These are phyloP conservation scores for Thereva unica DNA, from an alignment of 2,888 invertebrate species.

Conservation along the genomic window DNA sequence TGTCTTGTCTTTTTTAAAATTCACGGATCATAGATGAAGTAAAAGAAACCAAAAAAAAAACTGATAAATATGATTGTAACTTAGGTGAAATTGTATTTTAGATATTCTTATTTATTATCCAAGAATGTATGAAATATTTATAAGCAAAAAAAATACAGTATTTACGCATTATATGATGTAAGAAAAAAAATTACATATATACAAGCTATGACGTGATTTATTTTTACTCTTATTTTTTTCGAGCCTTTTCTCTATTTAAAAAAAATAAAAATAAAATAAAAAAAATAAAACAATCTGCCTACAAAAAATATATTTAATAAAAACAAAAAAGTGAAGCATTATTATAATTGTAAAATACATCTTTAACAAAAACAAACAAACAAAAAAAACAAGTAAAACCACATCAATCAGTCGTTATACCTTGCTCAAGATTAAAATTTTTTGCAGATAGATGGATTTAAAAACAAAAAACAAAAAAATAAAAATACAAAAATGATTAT, in stretches of 20 bases:
- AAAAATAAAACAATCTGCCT: neutral
- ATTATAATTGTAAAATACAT: too few relatives aligned
- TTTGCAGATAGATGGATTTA: too few relatives aligned
- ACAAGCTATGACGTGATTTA: slow-evolving; percentile 25
- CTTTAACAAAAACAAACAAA: too few relatives aligned
- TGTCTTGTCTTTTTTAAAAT: too few relatives aligned
- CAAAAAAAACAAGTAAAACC: too few relatives aligned
- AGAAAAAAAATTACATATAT: slow-evolving; percentile 21
- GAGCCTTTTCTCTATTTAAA: neutral
- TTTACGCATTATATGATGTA: slow-evolving; percentile 16
- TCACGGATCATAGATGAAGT: too few relatives aligned
- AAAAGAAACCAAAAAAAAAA: slow-evolving; percentile 30
- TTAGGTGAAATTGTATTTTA: slow-evolving; percentile 63
- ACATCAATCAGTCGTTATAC: too few relatives aligned
- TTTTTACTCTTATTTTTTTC: slow-evolving; percentile 30
- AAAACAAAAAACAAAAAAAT: too few relatives aligned
- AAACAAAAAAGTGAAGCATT: neutral
- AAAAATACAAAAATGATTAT: too few relatives aligned
- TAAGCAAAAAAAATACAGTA: slow-evolving; percentile 40
- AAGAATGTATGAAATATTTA: slow-evolving; percentile 46
- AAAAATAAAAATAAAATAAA: slow-evolving; percentile 1
- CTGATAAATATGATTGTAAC: slow-evolving; percentile 43
- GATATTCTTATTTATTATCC: slow-evolving; percentile 73
- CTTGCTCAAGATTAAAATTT: too few relatives aligned
- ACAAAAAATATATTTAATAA: slow-evolving; percentile 6